phyloP scores from a whole-genome alignment of 2,113 vertebrate species.

The Alouatta palliata region DNA sequence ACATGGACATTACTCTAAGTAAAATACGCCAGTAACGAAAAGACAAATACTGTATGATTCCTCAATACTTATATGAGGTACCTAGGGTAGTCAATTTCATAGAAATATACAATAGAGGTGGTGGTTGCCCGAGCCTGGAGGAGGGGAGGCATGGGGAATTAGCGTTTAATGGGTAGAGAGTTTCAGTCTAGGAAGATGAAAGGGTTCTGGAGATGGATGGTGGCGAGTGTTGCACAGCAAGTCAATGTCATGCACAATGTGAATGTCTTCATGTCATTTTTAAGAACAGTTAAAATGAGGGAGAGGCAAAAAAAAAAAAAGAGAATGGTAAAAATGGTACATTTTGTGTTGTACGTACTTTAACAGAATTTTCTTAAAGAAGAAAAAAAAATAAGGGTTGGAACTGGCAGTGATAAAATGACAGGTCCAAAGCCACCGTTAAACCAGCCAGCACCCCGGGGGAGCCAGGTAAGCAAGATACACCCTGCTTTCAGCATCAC shows the following conservation, averaged over 20 bases:
- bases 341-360: background rate
- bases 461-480: background rate
- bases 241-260: background rate
- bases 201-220: background rate
- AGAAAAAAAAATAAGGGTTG: background rate
- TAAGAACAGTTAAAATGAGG: background rate
- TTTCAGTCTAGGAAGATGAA: background rate
- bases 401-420: background rate
- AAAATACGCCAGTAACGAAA: background rate
- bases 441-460: background rate
- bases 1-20: background rate
- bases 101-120: background rate
- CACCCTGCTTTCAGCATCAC: background rate
- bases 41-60: background rate
- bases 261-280: background rate
- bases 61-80: background rate
- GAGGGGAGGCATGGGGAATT: too few species aligned
- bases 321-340: too few species aligned
- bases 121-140: background rate
- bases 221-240: too few species aligned
- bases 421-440: background rate
- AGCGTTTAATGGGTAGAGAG: rapidly evolving
- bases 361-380: background rate
- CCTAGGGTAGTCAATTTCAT: background rate
- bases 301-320: too few species aligned